phyloP scores from a whole-genome alignment of 2,797 vertebrate species.

The Peromyscus nudipes region DNA sequence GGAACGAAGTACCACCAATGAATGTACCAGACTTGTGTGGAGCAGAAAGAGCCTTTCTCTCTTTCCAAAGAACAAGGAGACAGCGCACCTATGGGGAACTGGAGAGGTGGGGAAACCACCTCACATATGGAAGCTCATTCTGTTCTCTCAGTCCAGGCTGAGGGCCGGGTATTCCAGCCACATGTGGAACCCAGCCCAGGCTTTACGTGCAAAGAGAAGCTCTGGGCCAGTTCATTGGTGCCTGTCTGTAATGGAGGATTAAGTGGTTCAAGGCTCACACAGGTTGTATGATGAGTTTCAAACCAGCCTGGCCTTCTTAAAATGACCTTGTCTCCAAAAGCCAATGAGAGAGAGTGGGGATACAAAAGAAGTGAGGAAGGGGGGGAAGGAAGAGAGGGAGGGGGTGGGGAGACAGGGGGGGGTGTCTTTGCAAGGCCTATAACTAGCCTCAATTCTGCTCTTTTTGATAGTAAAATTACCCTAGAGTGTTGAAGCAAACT shows the following conservation, averaged over 20 bases:
- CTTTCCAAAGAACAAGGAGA: background rate
- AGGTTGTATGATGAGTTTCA: background rate
- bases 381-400: accelerated
- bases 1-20: background rate
- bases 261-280: background rate
- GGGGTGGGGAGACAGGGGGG: accelerated
- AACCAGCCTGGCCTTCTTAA: background rate
- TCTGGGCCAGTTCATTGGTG: background rate
- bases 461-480: conserved; percentile 27
- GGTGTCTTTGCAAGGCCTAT: background rate
- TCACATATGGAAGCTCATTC: background rate
- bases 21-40: background rate
- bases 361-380: background rate
- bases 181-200: background rate
- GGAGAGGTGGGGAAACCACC: background rate
- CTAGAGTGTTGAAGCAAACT: conserved; percentile 21
- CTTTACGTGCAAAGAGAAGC: background rate
- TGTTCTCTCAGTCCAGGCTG: background rate
- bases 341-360: background rate
- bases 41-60: background rate
- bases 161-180: background rate
- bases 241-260: too few relatives aligned
- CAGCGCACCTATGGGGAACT: background rate
- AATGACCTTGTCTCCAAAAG: background rate
- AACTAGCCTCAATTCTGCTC: background rate